Conservation (phyloP, 2,113 vertebrate genomes). For the Xyliphius kryptos region DNA sequence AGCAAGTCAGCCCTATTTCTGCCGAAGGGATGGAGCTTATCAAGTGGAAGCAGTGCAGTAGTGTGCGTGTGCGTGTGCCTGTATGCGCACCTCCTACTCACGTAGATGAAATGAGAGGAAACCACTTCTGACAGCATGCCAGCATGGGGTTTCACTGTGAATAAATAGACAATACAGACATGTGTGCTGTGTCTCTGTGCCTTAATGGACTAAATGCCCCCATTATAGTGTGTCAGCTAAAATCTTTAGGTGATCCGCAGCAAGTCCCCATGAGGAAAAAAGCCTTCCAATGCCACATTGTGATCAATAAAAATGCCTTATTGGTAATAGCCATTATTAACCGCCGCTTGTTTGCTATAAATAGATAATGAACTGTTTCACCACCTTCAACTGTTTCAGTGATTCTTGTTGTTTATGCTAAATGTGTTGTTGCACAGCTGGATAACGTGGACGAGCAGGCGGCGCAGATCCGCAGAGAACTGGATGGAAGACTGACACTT, state of each 20-base stretch:
- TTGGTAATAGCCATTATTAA: background rate
- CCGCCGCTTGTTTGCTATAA: no score
- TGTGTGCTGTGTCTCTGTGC: conserved; percentile 3
- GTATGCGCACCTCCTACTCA: conserved; percentile 22
- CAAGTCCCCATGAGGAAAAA: no score
- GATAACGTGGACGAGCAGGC: conserved; percentile 96
- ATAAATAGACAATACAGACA: background rate
- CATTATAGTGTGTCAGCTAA: no score
- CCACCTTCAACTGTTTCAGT: no score
- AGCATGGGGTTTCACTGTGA: conserved; percentile 12
- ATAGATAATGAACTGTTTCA: no score
- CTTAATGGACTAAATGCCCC: no score
- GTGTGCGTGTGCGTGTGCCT: conserved; percentile 17
- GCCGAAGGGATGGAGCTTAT: conserved; percentile 36
- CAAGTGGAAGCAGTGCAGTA: conserved; percentile 35
- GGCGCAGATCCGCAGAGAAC: conserved; percentile 92
- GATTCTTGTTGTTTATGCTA: background rate
- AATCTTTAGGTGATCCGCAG: no score
- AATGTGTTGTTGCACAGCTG: conserved; percentile 61
- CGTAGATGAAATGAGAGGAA: conserved; percentile 29
- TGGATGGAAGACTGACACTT: conserved; percentile 86
- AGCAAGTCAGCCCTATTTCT: conserved; percentile 11
- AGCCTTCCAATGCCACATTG: no score
- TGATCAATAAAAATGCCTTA: no score
- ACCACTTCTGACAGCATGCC: conserved; percentile 18